Evolutionary conservation across 2,797 vertebrate species (phyloP).

Genomic region (Emydoidea blandingii): DNA sequence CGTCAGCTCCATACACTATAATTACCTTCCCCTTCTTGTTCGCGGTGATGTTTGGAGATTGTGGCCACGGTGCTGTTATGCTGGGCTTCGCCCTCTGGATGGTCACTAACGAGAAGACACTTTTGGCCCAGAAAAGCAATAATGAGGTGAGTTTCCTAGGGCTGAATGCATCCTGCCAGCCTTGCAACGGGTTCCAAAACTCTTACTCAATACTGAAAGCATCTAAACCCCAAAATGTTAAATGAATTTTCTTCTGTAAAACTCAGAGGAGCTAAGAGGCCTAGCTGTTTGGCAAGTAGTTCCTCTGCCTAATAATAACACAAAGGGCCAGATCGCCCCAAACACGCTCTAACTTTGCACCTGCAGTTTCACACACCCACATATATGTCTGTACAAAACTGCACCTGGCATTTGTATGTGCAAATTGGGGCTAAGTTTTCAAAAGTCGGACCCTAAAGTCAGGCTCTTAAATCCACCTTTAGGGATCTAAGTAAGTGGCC

Average conservation of each 20-base stretch:
- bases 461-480: no score
- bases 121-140: slow-evolving; percentile 79
- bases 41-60: slow-evolving; percentile 91
- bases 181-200: background rate
- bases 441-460: background rate
- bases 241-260: background rate
- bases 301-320: background rate
- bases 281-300: background rate
- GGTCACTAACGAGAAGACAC: slow-evolving; percentile 80
- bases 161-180: background rate
- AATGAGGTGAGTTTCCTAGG: slow-evolving; percentile 80
- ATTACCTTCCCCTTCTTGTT: slow-evolving; percentile 91
- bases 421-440: background rate
- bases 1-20: slow-evolving; percentile 84
- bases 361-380: background rate
- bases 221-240: background rate
- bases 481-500: background rate
- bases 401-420: background rate
- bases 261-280: background rate
- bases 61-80: slow-evolving; percentile 84
- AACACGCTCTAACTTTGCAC: background rate
- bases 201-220: background rate
- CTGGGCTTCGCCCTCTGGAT: slow-evolving; percentile 84
- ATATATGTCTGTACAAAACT: background rate
- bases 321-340: background rate